A percentile compares a stretch with the other conserved stretches of the same genome.
These are phyloP conservation scores for Fundulus diaphanus DNA, from an alignment of 2,797 vertebrate genomes.

Conservation along the genomic window DNA sequence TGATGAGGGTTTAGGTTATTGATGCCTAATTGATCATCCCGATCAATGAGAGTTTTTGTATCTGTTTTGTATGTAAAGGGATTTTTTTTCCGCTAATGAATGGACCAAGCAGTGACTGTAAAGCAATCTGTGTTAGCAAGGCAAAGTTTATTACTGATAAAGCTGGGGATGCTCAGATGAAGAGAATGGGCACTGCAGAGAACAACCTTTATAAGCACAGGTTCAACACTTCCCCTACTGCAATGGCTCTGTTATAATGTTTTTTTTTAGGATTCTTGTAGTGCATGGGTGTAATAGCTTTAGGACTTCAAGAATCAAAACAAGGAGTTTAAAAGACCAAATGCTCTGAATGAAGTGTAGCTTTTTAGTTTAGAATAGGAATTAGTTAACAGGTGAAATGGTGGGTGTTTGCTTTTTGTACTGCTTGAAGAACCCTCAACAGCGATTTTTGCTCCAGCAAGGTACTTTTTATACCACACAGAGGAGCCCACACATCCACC, in stretches of 20 bases:
- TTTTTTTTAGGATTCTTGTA: slow-evolving; percentile 5
- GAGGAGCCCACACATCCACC: slow-evolving; percentile 81
- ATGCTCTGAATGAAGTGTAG: slow-evolving; percentile 21
- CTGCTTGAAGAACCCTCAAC: slow-evolving; percentile 72
- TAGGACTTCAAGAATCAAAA: slow-evolving; percentile 18
- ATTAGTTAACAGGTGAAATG: slow-evolving; percentile 54
- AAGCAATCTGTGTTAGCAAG: slow-evolving; percentile 53
- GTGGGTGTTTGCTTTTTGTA: slow-evolving; percentile 71
- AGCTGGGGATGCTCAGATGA: slow-evolving; percentile 48
- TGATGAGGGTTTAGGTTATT: slow-evolving; percentile 87
- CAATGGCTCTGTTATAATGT: slow-evolving; percentile 55
- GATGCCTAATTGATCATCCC: slow-evolving; percentile 81
- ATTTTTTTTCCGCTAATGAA: slow-evolving; percentile 75
- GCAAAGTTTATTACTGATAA: slow-evolving; percentile 53
- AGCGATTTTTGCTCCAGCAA: slow-evolving; percentile 68
- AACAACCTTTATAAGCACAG: slow-evolving; percentile 66
- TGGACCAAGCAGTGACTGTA: slow-evolving; percentile 53
- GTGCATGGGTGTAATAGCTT: slow-evolving; percentile 11
- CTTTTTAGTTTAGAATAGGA: slow-evolving; percentile 32
- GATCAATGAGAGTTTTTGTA: slow-evolving; percentile 86
- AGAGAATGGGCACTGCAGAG: slow-evolving; percentile 16
- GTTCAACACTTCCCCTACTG: slow-evolving; percentile 38
- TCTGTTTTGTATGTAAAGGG: slow-evolving; percentile 68
- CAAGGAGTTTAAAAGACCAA: slow-evolving; percentile 2
- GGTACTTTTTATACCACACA: slow-evolving; percentile 83